Base-by-base conservation (phyloP, 2,113 vertebrate species). In the Beaufortia kweichowensis region DNA sequence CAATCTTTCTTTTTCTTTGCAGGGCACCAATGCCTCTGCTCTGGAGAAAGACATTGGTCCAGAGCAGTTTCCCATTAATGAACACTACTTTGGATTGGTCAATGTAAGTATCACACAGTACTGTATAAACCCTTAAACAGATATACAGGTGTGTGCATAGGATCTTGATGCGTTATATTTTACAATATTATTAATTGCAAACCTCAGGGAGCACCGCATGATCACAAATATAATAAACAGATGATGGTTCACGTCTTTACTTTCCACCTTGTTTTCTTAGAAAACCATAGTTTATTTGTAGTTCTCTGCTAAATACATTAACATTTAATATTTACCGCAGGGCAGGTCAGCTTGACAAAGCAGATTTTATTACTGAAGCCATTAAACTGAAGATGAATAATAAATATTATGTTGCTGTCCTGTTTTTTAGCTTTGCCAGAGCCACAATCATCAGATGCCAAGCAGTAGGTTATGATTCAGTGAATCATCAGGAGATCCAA, bases 21-120 rank as follows among this genome's bases (percentile, higher is more conserved):
- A 98, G 96, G 96, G 96, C 96, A 97, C 95, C 94, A 98, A 98
- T 98, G 96, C 96, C 96, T 98, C 96, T 91, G 96, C 96, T 95
- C 95, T 98, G 96, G 96, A 98, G 92, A 98, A 98, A 97, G 96
- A 98, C 93, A 98, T 98, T 90, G 96, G 96, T 85, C 96, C 96
- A 91, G 96, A 98, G 95, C 96, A 98, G 90, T 98, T 98, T 88
- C 96, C 96, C 72, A 96, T 98, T 94, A 98, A 98, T 92, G 96
- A 98, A 78, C 96, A 98, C 92, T 98, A 98, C 91, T 98, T 98
- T 43, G 96, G 96, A 89, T 93, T 98, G 95, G 96, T 98, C 92
- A 98, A 98, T 8, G 96, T 98, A 91, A 97, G 95, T 96, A 81
- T 50, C 46, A 3, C 75, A 60, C 79, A 77, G 80, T 57, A 29